These are phyloP conservation scores for Taxidea taxus DNA, from an alignment of 2,113 vertebrate genomes.

Conservation along the genomic window DNA sequence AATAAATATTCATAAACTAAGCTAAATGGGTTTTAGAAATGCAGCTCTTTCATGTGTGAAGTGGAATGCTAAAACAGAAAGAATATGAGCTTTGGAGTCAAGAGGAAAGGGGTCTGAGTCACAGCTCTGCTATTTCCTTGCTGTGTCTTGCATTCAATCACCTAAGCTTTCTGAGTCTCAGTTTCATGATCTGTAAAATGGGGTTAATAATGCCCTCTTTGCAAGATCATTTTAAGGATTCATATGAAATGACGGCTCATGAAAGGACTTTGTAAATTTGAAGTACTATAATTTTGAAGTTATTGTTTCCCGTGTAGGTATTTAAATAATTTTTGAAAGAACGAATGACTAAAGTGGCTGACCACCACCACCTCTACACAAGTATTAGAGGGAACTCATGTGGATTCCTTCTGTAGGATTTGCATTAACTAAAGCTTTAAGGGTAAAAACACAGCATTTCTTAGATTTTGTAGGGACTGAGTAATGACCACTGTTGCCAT, in stretches of 20 bases:
- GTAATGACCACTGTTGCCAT: neutral
- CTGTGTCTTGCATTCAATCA: neutral
- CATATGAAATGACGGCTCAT: neutral
- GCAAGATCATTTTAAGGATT: neutral
- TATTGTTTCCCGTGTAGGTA: neutral
- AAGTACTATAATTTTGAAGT: neutral
- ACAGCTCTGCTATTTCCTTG: neutral
- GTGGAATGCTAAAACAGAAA: slow-evolving; percentile 35
- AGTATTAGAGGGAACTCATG: neutral
- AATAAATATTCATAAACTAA: slow-evolving; percentile 61
- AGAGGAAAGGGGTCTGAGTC: neutral
- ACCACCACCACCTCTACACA: neutral
- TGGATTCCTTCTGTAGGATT: neutral
- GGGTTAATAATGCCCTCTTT: neutral
- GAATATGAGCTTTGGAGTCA: neutral
- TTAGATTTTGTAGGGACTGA: neutral
- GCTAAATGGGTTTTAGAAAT: slow-evolving; percentile 37
- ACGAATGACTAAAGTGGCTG: neutral
- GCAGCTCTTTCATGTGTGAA: slow-evolving; percentile 4
- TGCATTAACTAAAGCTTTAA: neutral
- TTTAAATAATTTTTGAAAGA: slow-evolving; percentile 35
- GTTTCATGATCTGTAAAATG: slow-evolving; percentile 38
- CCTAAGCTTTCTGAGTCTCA: neutral
- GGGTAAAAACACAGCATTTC: slow-evolving; percentile 8
- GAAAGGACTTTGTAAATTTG: neutral